Base-by-base conservation (phyloP, 2,113 vertebrate species). In the Reinhardtius hippoglossoides region DNA sequence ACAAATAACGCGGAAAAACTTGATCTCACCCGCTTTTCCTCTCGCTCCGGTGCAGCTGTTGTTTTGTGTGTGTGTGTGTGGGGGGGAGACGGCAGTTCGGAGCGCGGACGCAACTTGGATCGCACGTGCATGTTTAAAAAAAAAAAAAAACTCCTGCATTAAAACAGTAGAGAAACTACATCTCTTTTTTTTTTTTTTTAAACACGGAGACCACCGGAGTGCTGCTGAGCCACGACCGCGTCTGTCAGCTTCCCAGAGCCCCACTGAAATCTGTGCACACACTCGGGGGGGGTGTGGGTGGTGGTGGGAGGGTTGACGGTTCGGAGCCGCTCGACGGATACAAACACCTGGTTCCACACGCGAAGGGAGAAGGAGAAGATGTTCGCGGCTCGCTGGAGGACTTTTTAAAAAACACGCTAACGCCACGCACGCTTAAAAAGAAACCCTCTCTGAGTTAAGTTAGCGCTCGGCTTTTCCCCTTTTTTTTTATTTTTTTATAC, bases 361-460 rank as follows among this genome's bases (percentile, higher is more conserved):
- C 21, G 31, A 13, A 15, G 9, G 26, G 10, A 7, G 15, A 6
- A 18, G 46, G 18, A 6, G 31, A 6, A 18, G 46, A 2, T 60
- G 54, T 57, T 71, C 65, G 42, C 10, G 26, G 57, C 50, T 84
- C 56, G 55, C 27, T 27, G 56, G 59, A 61, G 72, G 65, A 78
- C 59, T 63, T 74, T 59, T 71, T 24, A 26, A 10, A 56, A 16
- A 56, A 82, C 62, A 37, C 59, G 76, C 40, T 76, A 63, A 74
- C 88, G 86, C 85, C 88, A 87, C 87, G 87, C 86, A 82, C 72
- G 87, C 75, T 77, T 82, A 65, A 70, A 27, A 27, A 27, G 7
- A 6, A 31, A 31, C 1, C 1, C 24, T 1, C 23, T 1, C 44
- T 35, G 48, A 77, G 77, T 82, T 77, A 65, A 70, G 9, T 71